Evolutionary conservation across 2,888 invertebrate genomes (phyloP), one percentile per base, ranked within the genome.

Genomic region (Lutraria lutraria): DNA sequence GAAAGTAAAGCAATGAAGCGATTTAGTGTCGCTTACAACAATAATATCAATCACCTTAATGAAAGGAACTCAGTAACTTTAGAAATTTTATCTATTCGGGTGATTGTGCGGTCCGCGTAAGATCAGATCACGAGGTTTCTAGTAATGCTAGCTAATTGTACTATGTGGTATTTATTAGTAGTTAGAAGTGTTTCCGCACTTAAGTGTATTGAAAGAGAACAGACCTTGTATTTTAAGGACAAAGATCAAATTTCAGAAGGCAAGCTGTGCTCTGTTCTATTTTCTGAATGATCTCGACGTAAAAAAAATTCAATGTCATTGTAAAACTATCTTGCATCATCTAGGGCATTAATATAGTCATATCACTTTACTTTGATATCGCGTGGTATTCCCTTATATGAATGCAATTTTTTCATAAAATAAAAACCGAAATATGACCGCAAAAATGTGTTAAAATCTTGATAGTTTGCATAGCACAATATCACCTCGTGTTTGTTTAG

Each of bases 271-370:
- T 25, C 25, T 6, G 63, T 25, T 25, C 25, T 12, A 68, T 68
- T 68, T 68, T 8, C 12, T 25, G 25, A 25, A 68, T 68, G 3
- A 25, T 25, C 63, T 68, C 25, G 25, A 25, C 12, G 63, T 68
- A 13, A 25, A n/a, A 25, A 25, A n/a, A 25, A 4, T n/a, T 68
- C 63, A 25, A 68, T 25, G 25, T 68, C 63, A 68, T 68, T n/a
- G 63, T 68, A 68, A 68, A 68, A n/a, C 63, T 25, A 68, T 25
- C n/a, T 68, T 68, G 63, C 63, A 68, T 68, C 63, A 68, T 8
- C 25, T 25, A n/a, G n/a, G 8, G 3, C 25, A 25, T 68, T 68
- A 12, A 12, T 68, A 8, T 1, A 68, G 13, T 25, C 63, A 68
- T 68, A 25, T 68, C 63, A 12, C 13, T 25, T 68, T 25, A 25